Conservation (phyloP, 2,113 vertebrate species). For the Cnemophilus loriae region DNA sequence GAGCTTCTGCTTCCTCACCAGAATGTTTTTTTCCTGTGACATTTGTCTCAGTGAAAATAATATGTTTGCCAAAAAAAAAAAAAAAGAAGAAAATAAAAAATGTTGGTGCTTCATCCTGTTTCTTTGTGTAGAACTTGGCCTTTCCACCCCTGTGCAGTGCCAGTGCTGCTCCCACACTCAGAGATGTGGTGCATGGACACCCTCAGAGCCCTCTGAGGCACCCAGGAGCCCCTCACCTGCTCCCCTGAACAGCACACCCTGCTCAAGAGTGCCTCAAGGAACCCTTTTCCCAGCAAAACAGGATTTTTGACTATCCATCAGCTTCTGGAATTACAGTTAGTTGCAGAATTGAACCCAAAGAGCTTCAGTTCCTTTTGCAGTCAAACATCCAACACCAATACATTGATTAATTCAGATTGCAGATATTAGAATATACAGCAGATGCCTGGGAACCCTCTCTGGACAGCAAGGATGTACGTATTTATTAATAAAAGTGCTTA, state of each 20-base stretch:
- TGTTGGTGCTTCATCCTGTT: not conserved
- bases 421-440: not conserved
- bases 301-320: not conserved
- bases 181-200: fast-evolving
- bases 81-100: not conserved
- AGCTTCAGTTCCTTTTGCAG: not conserved
- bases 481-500: not conserved
- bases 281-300: not conserved
- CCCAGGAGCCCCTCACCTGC: not conserved
- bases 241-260: not conserved
- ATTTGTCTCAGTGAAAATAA: not conserved
- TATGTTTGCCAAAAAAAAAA: not conserved
- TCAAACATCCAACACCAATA: fast-evolving
- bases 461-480: not conserved
- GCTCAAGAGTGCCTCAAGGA: not conserved
- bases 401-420: not conserved
- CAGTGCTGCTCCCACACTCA: not conserved
- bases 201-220: not conserved
- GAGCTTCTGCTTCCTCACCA: not conserved
- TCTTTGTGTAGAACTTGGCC: not conserved
- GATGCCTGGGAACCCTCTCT: not conserved
- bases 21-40: not conserved
- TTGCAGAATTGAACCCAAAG: not conserved
- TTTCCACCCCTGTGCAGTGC: not conserved
- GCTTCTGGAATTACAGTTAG: not conserved